Evolutionary conservation across 2,888 invertebrate species (phyloP), one percentile per base, ranked within the genome.

Genomic region (Cecidostiba fungosa): DNA sequence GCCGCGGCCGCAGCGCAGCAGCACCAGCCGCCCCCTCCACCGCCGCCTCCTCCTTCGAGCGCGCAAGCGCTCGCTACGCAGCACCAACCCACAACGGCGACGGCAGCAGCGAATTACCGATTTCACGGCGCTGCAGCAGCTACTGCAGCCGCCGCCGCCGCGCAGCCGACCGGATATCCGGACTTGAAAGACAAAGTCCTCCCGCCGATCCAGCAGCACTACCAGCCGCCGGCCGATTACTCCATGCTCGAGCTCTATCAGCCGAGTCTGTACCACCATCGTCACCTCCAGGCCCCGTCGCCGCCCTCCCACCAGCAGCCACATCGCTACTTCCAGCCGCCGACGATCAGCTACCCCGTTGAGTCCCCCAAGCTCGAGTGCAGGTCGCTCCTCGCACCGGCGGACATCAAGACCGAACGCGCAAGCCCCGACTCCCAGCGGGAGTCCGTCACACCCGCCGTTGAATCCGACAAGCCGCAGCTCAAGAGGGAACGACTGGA

Each of bases 371-470:
- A 80, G 59, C 14, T n/a, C 43, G 78, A 78, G 26, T 23, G n/a
- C 76, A 89, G 87, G 90, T 88, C 85, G 93, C 91, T 89, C 91
- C 91, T 87, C 91, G 90, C 88, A 89, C 89, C 87, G 92, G 90
- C 88, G 92, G 93, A 88, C 94, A 90, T 91, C 89, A 92, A 91
- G 90, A 90, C 89, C 87, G 91, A 91, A 87, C 91, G 91, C 89
- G 90, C 91, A 83, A 92, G 92, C 88, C 92, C 92, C 89, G 92
- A 92, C 91, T 90, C 90, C 6, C 54, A 59, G 83, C 88, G 88
- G 92, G 91, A 90, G 90, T 8, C 29, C 91, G 89, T 85, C 88
- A 87, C 78, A 83, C 88, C 85, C 70, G 84, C 82, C 84, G 85
- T 87, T 87, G 77, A 88, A 76, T 81, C 88, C 76, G 76, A 54